Conservation (phyloP, 2,888 invertebrate genomes). For the Mactromeris polynyma region DNA sequence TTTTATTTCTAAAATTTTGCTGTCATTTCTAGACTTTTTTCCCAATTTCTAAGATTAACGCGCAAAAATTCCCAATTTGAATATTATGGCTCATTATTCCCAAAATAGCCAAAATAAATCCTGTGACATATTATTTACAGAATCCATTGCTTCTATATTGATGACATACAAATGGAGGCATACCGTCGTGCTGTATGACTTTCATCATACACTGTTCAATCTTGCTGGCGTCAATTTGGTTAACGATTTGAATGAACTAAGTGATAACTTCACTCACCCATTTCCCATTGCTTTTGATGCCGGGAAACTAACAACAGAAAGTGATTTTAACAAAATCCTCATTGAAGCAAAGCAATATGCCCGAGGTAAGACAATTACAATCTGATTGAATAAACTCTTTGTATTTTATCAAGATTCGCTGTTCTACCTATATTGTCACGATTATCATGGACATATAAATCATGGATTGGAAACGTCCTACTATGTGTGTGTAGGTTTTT, state of each 20-base stretch:
- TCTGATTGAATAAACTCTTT: no score
- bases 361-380: slow-evolving; percentile 18
- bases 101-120: no score
- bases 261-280: slow-evolving; percentile 25
- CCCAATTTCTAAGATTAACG: no score
- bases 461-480: no score
- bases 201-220: slow-evolving; percentile 35
- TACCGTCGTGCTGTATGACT: slow-evolving; percentile 25
- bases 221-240: slow-evolving; percentile 34
- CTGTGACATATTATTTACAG: background rate
- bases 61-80: no score
- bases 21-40: no score
- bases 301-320: background rate
- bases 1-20: no score
- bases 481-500: no score
- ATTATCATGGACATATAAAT: no score
- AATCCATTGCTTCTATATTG: slow-evolving; percentile 22
- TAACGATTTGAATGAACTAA: slow-evolving; percentile 22
- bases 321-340: background rate
- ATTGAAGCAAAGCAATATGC: slow-evolving; percentile 19
- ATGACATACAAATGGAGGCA: slow-evolving; percentile 36
- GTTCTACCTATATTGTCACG: no score
- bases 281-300: slow-evolving; percentile 33
- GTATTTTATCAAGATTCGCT: no score
- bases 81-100: no score